Evolutionary conservation across 2,888 invertebrate genomes (phyloP).

Genomic region (Epicampocera succincta): DNA sequence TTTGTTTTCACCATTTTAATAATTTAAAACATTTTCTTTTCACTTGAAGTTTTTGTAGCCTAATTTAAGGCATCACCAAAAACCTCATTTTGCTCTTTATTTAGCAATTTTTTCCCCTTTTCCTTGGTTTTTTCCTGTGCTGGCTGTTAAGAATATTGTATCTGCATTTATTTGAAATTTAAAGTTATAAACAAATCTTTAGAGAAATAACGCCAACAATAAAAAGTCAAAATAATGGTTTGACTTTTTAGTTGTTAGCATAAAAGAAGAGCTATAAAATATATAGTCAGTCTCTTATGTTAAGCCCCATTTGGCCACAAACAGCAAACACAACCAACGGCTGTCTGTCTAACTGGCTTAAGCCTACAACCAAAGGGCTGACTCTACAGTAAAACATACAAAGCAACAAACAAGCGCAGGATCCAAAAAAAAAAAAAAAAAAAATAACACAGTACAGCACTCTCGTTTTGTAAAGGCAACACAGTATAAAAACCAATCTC

Average conservation of each 20-base stretch:
- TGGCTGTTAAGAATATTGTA: conserved; percentile 46
- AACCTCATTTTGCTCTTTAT: conserved; percentile 10
- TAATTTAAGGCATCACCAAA: conserved; percentile 25
- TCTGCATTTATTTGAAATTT: conserved; percentile 63
- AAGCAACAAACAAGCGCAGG: no score
- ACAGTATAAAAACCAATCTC: conserved; percentile 71
- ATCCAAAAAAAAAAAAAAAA: no score
- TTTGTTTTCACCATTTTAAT: conserved; percentile 18
- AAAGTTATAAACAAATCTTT: conserved; percentile 64
- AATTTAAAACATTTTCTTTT: conserved; percentile 38
- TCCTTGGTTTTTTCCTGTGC: neutral
- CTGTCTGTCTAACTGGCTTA: conserved; percentile 39
- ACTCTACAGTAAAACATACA: conserved; percentile 4
- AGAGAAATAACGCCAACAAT: conserved; percentile 66
- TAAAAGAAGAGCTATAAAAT: conserved; percentile 39
- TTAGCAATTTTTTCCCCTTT: neutral
- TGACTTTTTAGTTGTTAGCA: conserved; percentile 25
- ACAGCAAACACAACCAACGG: neutral
- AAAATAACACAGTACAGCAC: no score
- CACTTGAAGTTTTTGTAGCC: conserved; percentile 2
- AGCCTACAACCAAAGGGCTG: conserved; percentile 37
- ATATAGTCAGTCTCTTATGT: conserved; percentile 41
- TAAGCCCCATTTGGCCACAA: conserved; percentile 53
- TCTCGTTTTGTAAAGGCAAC: conserved; percentile 12
- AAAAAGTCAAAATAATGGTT: conserved; percentile 61